Base-by-base conservation (phyloP, 2,797 vertebrate species). In the Apodemus agrarius region DNA sequence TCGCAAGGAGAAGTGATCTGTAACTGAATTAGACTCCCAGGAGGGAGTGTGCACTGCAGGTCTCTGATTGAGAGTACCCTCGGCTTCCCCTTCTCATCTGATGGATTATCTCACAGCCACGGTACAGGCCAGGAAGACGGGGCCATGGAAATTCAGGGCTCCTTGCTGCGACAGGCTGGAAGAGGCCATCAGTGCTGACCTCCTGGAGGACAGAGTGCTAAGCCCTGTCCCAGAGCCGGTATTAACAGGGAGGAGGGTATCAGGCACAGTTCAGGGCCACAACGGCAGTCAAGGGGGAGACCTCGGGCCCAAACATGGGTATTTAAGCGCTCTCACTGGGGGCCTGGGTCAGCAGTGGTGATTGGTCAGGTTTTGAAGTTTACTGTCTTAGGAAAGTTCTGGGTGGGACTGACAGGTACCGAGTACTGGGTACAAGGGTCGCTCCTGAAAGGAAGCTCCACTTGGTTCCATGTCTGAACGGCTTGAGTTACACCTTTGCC, bases 1-100 rank as follows among this genome's bases (percentile, higher is more conserved):
- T 94, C 90, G 67, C 75, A 94, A 95, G 94, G 93, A 93, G 93
- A 89, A 29, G 90, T 1, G 54, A 93, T 57, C 82, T 96, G 82
- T 93, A 82, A 69, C 78, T 65, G 46, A 96, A 94, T 54, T 76
- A 92, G 86, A 65, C 52, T 0, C 84, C 83, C 54, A 24, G 61
- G 46, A 91, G 34, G 94, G 83, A 69, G 5, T 40, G 31, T 24
- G 12, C 14, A 19, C 69, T 76, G 83, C 61, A 83, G 0, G 0
- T 94, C 81, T 59, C 83, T 93, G 86, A 72, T 83, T 49, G 87
- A 80, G n/a, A 63, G 31, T 26, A 40, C 65, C 67, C 8, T 67
- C 43, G 46, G 54, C 31, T 93, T 82, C 72, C 61, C 61, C 21
- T 61, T 59, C 61, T 46, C 93, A 34, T n/a, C 87, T 54, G 29